These are phyloP conservation scores for Chaunax sp. DNA, from an alignment of 2,797 vertebrate species.

Conservation along the genomic window DNA sequence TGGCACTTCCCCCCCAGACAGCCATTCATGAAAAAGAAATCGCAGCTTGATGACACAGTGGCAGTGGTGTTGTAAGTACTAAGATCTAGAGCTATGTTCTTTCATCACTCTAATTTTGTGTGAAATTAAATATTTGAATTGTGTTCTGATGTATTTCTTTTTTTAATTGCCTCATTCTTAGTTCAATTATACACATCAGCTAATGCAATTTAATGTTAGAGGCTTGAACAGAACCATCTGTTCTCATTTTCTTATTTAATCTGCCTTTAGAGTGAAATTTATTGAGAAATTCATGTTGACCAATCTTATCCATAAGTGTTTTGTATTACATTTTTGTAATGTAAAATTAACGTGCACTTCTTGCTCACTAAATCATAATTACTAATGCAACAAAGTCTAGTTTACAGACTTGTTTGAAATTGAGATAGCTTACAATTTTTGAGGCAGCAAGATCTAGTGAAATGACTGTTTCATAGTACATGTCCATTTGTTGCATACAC, in stretches of 20 bases:
- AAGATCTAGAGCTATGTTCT: too few relatives aligned
- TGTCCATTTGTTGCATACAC: background rate
- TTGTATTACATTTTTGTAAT: too few relatives aligned
- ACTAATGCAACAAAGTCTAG: background rate
- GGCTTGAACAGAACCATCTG: constrained; percentile 14
- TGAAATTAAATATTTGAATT: constrained; percentile 58
- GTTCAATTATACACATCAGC: constrained; percentile 57
- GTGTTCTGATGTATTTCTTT: constrained; percentile 37
- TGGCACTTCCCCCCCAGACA: constrained; percentile 14
- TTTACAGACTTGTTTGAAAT: constrained; percentile 7
- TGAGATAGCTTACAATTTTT: constrained; percentile 6
- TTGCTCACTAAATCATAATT: background rate
- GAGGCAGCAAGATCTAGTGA: background rate
- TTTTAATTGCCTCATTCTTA: constrained; percentile 44
- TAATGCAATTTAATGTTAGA: constrained; percentile 22
- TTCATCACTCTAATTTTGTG: constrained; percentile 47
- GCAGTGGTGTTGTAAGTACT: background rate
- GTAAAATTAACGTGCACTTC: too few relatives aligned
- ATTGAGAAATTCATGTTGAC: too few relatives aligned
- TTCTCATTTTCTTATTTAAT: background rate
- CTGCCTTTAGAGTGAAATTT: constrained; percentile 6
- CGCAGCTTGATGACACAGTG: too few relatives aligned
- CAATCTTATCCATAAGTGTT: background rate
- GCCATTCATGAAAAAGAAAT: background rate
- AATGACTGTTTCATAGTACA: background rate